Conservation (phyloP, 1,140 invertebrate genomes). For the Ditylenchus dipsaci region DNA sequence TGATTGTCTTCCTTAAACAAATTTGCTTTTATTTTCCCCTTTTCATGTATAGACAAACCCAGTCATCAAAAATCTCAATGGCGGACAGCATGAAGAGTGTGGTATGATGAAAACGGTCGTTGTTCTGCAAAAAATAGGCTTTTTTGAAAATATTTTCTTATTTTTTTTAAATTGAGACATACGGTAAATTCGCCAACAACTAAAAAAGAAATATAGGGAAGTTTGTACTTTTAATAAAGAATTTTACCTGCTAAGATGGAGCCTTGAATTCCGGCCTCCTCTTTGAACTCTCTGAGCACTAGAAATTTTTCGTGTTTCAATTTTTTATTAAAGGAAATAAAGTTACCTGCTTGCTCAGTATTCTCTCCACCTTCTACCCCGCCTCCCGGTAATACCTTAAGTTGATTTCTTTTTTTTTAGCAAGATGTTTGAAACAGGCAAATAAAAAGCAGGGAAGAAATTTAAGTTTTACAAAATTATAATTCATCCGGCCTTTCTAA, state of each 20-base stretch:
- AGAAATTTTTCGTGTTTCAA: too few species aligned
- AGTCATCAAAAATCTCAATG: constrained; percentile 4
- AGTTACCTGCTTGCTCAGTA: constrained; percentile 1
- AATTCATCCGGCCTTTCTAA: too few species aligned
- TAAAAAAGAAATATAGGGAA: too few species aligned
- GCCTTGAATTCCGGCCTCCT: constrained; percentile 6
- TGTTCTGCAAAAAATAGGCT: neutral
- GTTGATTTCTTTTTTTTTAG: too few species aligned
- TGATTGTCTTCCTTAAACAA: neutral
- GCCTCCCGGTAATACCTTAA: constrained; percentile 1
- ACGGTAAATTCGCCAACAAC: constrained; percentile 8
- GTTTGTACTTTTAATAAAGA: too few species aligned
- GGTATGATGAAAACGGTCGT: constrained; percentile 5
- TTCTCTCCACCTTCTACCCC: constrained; percentile 1
- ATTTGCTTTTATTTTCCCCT: too few species aligned
- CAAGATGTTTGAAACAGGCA: too few species aligned
- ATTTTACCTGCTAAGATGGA: neutral
- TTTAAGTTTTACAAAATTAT: too few species aligned
- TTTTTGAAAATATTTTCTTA: too few species aligned
- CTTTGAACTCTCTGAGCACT: neutral
- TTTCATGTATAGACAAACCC: neutral
- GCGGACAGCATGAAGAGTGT: neutral
- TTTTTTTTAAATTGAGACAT: neutral
- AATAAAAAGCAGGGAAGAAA: too few species aligned
- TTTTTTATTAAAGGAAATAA: too few species aligned